These are phyloP conservation scores for Agrochola lychnidis DNA, from an alignment of 2,888 invertebrate species.

Conservation along the genomic window DNA sequence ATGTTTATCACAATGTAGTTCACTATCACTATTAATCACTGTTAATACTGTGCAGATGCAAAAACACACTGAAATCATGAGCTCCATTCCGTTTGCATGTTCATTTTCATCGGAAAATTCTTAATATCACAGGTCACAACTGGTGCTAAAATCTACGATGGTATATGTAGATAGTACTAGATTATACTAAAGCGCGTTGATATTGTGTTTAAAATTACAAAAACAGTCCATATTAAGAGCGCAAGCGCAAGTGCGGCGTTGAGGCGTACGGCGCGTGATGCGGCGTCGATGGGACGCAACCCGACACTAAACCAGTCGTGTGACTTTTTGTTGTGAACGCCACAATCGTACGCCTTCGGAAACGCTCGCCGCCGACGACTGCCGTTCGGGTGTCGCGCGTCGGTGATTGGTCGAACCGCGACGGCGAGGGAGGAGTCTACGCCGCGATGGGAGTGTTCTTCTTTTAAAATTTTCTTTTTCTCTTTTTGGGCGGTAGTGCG, in stretches of 20 bases:
- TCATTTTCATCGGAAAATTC: conserved; percentile 81
- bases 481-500: conserved; percentile 88
- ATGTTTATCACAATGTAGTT: conserved; percentile 85
- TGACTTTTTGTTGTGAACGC: conserved; percentile 90
- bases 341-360: conserved; percentile 84
- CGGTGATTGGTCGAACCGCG: conserved; percentile 76
- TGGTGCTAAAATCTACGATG: conserved; percentile 58
- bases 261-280: conserved; percentile 84
- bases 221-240: conserved; percentile 84
- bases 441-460: conserved; percentile 87
- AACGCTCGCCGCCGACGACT: conserved; percentile 76
- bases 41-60: conserved; percentile 81
- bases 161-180: conserved; percentile 56
- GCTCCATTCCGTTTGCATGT: conserved; percentile 88
- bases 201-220: conserved; percentile 77
- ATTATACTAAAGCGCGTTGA: conserved; percentile 67
- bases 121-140: conserved; percentile 84
- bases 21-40: conserved; percentile 90
- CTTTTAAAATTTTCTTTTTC: conserved; percentile 90
- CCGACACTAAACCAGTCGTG: conserved; percentile 90
- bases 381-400: conserved; percentile 70
- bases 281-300: conserved; percentile 90
- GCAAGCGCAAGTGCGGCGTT: conserved; percentile 82
- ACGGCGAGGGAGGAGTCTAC: conserved; percentile 78
- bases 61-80: conserved; percentile 88